These are phyloP conservation scores for Lasioglossum calceatum DNA, from an alignment of 2,888 invertebrate species.

Conservation along the genomic window DNA sequence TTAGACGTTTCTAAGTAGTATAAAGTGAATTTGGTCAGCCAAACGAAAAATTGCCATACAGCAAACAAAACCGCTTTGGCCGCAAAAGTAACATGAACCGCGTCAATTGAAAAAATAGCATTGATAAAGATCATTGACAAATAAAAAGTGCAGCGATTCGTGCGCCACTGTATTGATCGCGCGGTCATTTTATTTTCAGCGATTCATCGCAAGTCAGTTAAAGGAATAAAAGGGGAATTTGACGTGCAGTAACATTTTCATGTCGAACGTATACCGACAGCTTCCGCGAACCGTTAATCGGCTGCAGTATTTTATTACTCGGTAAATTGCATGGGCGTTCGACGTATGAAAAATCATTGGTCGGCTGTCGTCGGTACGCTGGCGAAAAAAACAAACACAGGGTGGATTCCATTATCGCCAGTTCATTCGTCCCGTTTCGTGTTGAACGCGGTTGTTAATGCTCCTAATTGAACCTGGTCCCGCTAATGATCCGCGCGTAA, in stretches of 20 bases:
- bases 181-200: not conserved
- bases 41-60: not conserved
- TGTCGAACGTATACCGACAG: not conserved
- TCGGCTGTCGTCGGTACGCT: not conserved
- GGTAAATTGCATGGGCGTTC: not conserved
- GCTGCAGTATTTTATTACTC: not conserved
- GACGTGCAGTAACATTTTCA: not conserved
- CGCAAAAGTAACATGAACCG: not conserved
- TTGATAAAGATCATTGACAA: not conserved
- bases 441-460: slow-evolving; percentile 21
- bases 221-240: not conserved
- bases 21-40: not conserved
- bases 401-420: not conserved
- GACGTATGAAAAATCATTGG: not conserved
- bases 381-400: not conserved
- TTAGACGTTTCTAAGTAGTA: not conserved
- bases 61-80: not conserved
- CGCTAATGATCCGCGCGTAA: not conserved
- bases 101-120: not conserved
- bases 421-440: slow-evolving; percentile 22
- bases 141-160: not conserved
- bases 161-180: not conserved
- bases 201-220: not conserved
- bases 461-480: slow-evolving; percentile 26
- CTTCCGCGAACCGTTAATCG: not conserved